Percentiles rank a stretch among this genome's conserved stretches.
Evolutionary conservation across 2,113 vertebrate genomes (phyloP).

Genomic region (Elachura formosa): DNA sequence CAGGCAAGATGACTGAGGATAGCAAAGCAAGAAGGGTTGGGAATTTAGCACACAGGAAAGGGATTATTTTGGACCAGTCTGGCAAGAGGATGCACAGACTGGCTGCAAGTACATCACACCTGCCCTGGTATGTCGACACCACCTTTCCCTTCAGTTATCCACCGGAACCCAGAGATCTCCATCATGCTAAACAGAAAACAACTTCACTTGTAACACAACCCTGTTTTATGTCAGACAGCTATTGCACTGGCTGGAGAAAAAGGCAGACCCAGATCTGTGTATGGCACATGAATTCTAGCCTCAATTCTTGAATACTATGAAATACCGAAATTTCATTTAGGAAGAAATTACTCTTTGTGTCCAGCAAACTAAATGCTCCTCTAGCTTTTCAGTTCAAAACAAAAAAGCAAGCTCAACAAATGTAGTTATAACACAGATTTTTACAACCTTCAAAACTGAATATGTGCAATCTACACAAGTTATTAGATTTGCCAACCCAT

Average conservation of each 20-base stretch:
- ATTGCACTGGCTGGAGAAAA: not conserved
- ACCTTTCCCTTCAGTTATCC: not conserved
- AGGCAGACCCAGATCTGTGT: not conserved
- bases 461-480: not conserved
- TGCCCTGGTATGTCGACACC: accelerated
- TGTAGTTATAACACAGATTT: not conserved
- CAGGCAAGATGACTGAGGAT: not conserved
- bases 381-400: not conserved
- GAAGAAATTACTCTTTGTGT: not conserved
- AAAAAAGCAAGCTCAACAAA: not conserved
- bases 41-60: not conserved
- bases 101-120: not conserved
- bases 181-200: not conserved
- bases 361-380: not conserved
- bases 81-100: not conserved
- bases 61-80: not conserved
- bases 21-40: not conserved
- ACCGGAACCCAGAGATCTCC: not conserved
- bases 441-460: not conserved
- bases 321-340: not conserved
- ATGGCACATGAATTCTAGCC: not conserved
- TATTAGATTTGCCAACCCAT: not conserved
- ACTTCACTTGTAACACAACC: not conserved
- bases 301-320: not conserved
- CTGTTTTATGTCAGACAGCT: not conserved